phyloP scores from a whole-genome alignment of 1,140 invertebrate species.

The Drosophila insularis region DNA sequence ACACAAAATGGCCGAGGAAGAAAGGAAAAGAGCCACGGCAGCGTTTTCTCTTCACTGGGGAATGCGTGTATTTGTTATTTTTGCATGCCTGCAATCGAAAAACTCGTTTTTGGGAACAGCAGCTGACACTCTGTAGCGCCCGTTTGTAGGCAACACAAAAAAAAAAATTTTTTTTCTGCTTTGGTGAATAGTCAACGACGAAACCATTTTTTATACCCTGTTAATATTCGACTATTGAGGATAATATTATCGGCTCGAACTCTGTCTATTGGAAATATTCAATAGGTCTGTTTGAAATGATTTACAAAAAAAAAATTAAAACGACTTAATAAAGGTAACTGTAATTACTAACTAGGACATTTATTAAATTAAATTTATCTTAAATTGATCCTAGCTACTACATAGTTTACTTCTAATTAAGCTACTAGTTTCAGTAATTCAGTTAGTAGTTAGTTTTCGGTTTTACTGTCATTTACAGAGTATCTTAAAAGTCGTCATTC shows the following conservation, averaged over 20 bases:
- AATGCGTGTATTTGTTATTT: conserved; percentile 44
- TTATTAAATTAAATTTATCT: too few species aligned
- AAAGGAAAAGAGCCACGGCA: conserved; percentile 55
- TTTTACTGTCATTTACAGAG: not conserved
- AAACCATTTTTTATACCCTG: not conserved
- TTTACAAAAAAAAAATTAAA: too few species aligned
- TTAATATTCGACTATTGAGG: not conserved
- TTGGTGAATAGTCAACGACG: not conserved
- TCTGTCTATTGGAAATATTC: too few species aligned
- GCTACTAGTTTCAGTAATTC: too few species aligned
- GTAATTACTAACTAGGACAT: too few species aligned
- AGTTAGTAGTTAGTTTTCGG: too few species aligned
- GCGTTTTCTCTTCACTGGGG: conserved; percentile 35
- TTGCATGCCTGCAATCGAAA: conserved; percentile 39
- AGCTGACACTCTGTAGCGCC: conserved; percentile 41
- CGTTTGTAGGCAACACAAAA: not conserved
- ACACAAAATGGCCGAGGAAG: conserved; percentile 19
- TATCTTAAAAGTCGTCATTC: not conserved
- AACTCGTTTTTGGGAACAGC: conserved; percentile 26
- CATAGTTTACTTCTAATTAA: too few species aligned
- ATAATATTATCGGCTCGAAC: not conserved
- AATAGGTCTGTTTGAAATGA: too few species aligned
- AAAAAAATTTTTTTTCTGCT: conserved; percentile 23
- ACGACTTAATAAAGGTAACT: too few species aligned
- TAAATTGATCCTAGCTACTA: too few species aligned